Evolutionary conservation across 2,113 vertebrate species (phyloP).

Genomic region (Sapayoa aenigma): DNA sequence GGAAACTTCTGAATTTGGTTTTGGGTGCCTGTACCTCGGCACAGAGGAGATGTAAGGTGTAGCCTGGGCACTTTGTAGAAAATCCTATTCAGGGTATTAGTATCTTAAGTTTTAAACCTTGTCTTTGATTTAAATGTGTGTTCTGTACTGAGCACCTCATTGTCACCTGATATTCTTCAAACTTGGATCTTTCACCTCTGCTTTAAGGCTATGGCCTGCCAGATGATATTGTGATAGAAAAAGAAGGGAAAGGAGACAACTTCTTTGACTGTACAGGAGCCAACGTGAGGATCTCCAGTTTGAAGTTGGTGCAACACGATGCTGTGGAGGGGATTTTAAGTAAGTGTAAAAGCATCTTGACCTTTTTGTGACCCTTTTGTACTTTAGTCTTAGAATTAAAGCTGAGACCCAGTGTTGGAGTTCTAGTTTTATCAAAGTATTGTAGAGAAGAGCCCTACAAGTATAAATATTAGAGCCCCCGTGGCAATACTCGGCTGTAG

Average conservation of each 20-base stretch:
- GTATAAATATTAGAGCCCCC: neutral
- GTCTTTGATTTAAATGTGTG: neutral
- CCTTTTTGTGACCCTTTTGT: neutral
- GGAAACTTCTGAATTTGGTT: neutral
- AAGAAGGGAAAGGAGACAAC: conserved; percentile 84
- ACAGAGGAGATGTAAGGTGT: neutral
- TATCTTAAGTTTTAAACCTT: neutral
- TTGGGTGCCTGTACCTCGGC: neutral
- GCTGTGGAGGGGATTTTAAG: conserved; percentile 93
- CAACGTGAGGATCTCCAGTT: conserved; percentile 81
- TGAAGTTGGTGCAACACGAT: conserved; percentile 92
- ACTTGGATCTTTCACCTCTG: neutral
- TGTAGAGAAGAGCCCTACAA: neutral
- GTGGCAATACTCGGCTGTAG: neutral
- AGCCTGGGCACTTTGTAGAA: neutral
- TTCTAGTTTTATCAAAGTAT: neutral
- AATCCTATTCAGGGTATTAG: neutral
- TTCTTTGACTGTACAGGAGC: conserved; percentile 88
- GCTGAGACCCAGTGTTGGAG: neutral
- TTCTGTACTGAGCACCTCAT: neutral
- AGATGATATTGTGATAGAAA: conserved; percentile 94
- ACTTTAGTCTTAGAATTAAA: neutral
- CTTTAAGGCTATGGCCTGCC: conserved; percentile 87
- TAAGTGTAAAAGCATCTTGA: conserved; percentile 73
- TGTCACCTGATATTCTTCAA: neutral